Conservation (phyloP, 2,888 invertebrate species). For the Lysandra coridon region DNA sequence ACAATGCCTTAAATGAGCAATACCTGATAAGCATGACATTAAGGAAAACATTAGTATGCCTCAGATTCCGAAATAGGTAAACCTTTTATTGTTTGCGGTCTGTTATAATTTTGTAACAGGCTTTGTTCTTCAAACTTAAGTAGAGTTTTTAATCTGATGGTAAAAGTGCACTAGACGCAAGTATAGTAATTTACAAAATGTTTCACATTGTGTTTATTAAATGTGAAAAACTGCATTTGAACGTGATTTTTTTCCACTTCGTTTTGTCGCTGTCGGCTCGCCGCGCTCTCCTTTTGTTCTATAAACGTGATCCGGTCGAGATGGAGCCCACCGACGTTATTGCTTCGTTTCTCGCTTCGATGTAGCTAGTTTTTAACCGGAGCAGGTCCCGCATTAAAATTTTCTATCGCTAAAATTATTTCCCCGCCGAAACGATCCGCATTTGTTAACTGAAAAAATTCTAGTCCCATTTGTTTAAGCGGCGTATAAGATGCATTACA, state of each 20-base stretch:
- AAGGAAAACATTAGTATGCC: not conserved
- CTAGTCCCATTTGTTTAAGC: conserved; percentile 59
- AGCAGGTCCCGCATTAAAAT: conserved; percentile 61
- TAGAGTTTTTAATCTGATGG: conserved; percentile 17
- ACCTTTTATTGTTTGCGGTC: not conserved
- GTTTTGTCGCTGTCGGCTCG: conserved; percentile 61
- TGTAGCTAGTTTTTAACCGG: conserved; percentile 65
- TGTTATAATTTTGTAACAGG: not conserved
- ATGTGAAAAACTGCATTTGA: conserved; percentile 73
- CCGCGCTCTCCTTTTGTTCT: conserved; percentile 70
- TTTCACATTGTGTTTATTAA: conserved; percentile 66
- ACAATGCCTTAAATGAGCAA: not conserved
- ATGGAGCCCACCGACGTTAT: conserved; percentile 70
- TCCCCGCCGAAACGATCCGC: conserved; percentile 48
- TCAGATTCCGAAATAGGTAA: not conserved
- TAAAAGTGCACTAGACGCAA: conserved; percentile 36
- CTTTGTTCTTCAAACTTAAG: not conserved
- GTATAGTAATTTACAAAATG: conserved; percentile 50
- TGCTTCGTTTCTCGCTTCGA: conserved; percentile 64
- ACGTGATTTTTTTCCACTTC: conserved; percentile 63
- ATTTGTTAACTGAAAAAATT: conserved; percentile 52
- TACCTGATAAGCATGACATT: not conserved
- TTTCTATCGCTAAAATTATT: conserved; percentile 60
- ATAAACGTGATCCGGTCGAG: conserved; percentile 75
- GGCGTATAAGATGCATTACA: conserved; percentile 62